Percentiles rank a stretch among this genome's conserved stretches.
phyloP scores from a whole-genome alignment of 2,113 vertebrate genomes.

The Ictalurus punctatus region DNA sequence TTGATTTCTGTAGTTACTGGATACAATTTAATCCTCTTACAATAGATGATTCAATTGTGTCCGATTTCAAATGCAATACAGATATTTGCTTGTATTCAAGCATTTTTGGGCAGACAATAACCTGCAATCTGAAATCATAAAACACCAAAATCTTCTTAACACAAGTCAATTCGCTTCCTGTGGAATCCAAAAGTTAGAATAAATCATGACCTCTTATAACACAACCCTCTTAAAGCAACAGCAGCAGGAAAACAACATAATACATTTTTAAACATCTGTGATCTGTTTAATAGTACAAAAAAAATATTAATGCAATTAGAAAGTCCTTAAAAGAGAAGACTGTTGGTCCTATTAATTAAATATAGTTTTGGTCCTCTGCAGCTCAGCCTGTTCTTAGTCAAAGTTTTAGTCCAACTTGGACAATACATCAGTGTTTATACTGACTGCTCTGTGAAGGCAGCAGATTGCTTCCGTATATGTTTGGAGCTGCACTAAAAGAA shows the following conservation, averaged over 20 bases:
- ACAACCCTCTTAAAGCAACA: slow-evolving; percentile 2
- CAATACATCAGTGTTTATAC: slow-evolving; percentile 74
- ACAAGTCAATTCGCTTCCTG: not conserved
- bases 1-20: not conserved
- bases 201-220: slow-evolving; percentile 17
- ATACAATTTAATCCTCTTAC: not conserved
- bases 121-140: not conserved
- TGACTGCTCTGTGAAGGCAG: slow-evolving; percentile 68
- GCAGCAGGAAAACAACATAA: slow-evolving; percentile 1
- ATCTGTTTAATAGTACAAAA: slow-evolving; percentile 38
- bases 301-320: slow-evolving; percentile 18
- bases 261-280: not conserved
- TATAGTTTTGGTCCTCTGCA: slow-evolving; percentile 30
- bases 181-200: slow-evolving; percentile 21
- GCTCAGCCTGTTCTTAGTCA: not conserved
- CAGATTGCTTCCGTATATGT: slow-evolving; percentile 75
- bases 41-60: not conserved
- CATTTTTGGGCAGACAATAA: not conserved
- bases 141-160: not conserved
- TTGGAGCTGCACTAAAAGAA: slow-evolving; percentile 74
- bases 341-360: slow-evolving; percentile 61
- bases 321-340: slow-evolving; percentile 38
- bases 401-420: slow-evolving; percentile 10
- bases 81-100: not conserved
- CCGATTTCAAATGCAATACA: not conserved